Evolutionary conservation across 37 sponge, comb jelly and placozoan genomes (phyloP), one percentile per base, ranked within the genome.

Genomic region (Tethya wilhelma): DNA sequence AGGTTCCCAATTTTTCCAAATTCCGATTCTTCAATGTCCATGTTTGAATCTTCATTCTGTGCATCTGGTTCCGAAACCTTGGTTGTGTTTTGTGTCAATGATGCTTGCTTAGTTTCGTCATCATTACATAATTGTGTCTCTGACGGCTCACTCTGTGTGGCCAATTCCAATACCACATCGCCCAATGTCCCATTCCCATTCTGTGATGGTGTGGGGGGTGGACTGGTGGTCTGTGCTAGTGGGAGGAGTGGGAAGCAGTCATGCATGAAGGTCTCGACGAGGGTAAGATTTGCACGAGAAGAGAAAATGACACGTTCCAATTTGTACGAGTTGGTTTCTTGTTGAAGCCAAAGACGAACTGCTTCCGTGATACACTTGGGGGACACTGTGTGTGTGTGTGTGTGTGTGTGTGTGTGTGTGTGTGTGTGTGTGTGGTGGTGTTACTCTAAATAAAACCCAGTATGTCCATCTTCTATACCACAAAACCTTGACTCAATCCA

Each of bases 271-370:
- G 9, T 40, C 56, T 78, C 79, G 11, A 78, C 12, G 9, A 78
- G 49, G 41, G 49, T 26, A 38, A n/a, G 12, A 36, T 71, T 73
- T 0, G 79, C 49, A 4, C 32, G 22, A 6, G 64, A 55, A 2
- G 73, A 70, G 65, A 86, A 78, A 22, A 86, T 67, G 23, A 86
- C 46, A 26, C 69, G 28, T 0, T 63, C 33, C 29, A 77, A 64
- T 9, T 45, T 38, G 6, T 41, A 6, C 34, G 42, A 28, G 55
- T 78, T 78, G 26, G 6, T 26, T 1, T 56, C 86, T 57, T 85
- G 62, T 2, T 79, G 73, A 19, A 86, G 53, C 86, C 86, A 86
- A 0, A 29, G 59, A 1, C 86, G 38, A 26, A 79, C 86, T 3
- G 67, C 19, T 45, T 71, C 71, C 4, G 79, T 73, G 34, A 86